Base-by-base conservation (phyloP, 2,113 vertebrate species). In the Suncus etruscus region DNA sequence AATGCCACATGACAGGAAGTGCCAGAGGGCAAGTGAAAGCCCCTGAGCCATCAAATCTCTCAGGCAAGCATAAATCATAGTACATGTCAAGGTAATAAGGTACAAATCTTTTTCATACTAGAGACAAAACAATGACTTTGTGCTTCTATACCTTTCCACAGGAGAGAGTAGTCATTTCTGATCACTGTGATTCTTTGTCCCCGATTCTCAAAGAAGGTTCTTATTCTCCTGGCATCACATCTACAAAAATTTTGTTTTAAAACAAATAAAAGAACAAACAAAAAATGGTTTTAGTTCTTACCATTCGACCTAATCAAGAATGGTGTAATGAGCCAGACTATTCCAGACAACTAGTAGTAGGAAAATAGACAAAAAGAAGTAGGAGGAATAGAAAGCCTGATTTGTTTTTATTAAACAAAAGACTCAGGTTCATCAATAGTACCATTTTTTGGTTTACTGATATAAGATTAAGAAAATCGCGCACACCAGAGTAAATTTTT, bases 401-500 rank as follows among this genome's bases (percentile, higher is more conserved):
- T 15, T 92, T 47, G 2, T 16, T 32, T 76, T 69, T 3, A 51
- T 79, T 88, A 86, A 65, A 29, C 20, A 6, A 68, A 75, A 22
- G 58, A 65, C 70, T 45, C 11, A 24, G 73, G 16, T 25, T 69
- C 74, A 11, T n/a, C 63, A 9, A 16, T 58, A 58, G 15, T 18
- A 5, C 54, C 15, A 14, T 58, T 58, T 58, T 5, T 12, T 87
- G 12, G 68, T 63, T 87, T 72, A 77, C 83, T 50, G 58, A 12
- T 8, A n/a, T 47, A 27, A 65, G 4, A 29, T 72, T 63, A 91
- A 25, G 50, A 27, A 80, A 80, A 80, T 54, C 14, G 74, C 4
- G 0, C 2, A 61, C 11, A 70, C 15, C 32, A 76, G 31, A 69
- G 50, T 72, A 54, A 87, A 88, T 66, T 88, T 95, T 88, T 15